These are phyloP conservation scores for Mizuhopecten yessoensis DNA, from an alignment of 1,140 invertebrate species.

Conservation along the genomic window DNA sequence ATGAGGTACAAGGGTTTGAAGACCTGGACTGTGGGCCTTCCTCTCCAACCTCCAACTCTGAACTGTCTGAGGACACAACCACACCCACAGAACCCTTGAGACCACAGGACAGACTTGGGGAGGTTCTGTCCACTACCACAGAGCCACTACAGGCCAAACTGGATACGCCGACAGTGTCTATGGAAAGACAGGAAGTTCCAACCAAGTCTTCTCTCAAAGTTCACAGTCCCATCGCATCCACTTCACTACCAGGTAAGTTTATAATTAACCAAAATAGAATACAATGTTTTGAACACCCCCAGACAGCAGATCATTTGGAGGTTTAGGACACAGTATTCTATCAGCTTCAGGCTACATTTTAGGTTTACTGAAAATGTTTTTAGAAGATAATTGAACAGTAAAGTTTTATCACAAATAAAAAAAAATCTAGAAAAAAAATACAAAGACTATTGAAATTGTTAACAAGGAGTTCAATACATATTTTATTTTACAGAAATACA, in stretches of 20 bases:
- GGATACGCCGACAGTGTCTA: background rate
- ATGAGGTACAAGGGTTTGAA: slow-evolving; percentile 65
- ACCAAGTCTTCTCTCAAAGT: background rate
- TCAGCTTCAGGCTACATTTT: too few species aligned
- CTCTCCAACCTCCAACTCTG: background rate
- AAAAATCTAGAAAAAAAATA: too few species aligned
- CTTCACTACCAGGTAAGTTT: background rate
- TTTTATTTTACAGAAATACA: too few species aligned
- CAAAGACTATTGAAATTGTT: too few species aligned
- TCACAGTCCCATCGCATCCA: background rate
- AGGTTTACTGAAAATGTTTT: too few species aligned
- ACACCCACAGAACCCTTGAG: background rate
- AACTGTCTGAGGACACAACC: slow-evolving; percentile 15
- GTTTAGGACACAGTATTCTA: background rate
- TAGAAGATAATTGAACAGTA: too few species aligned
- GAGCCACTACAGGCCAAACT: background rate
- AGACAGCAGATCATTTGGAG: background rate
- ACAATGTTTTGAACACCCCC: background rate
- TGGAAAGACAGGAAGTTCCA: background rate
- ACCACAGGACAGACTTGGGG: background rate
- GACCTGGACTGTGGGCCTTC: background rate
- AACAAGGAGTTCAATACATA: too few species aligned
- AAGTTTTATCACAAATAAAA: too few species aligned
- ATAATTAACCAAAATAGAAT: background rate
- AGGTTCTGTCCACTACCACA: background rate